Base-by-base conservation (phyloP, 1,140 invertebrate species). In the Drosophila lowei region DNA sequence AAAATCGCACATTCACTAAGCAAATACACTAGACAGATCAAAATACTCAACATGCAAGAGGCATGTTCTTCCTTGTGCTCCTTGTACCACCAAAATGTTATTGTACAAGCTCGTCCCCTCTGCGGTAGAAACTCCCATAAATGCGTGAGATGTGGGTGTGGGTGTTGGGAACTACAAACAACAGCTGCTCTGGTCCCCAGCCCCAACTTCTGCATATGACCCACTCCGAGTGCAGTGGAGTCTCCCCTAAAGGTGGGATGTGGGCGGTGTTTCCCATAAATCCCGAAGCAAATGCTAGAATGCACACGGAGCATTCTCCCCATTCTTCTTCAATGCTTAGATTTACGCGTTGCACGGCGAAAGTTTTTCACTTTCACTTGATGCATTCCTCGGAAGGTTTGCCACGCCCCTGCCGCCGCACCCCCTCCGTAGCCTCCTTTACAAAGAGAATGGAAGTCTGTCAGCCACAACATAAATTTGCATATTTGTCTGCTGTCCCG, bases 331-430 rank as follows among this genome's bases (percentile, higher is more conserved):
- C 38, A 61, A 61, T 61, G 65, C 67, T 54, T 80, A 77, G 77
- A 85, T 81, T 86, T 86, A 74, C 73, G 73, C 61, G 71, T 64
- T 70, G 81, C 81, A 74, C 56, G 74, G 62, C 41, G 53, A 78
- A 81, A 76, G 62, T 81, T 88, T 84, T 83, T 88, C 83, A 88
- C 83, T 88, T 89, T 89, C 75, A 83, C 66, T 79, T 83, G 71
- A 89, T 84, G 72, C 77, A 90, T 89, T 59, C 59, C 53, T 46
- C 38, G 52, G 25, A 41, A 38, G 21, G 38, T 54, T 62, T 30
- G 34, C 21, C 23, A 2, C 8, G 9, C 34, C 23, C 16, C 28
- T 30, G 28, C 7, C 28, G 28, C 7, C 28, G 28, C 30, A 9
- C 30, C 30, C 46, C 58, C 65, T 46, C 23, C 21, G 67, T 56